Evolutionary conservation across 35 echinoderm and acorn worm species (phyloP), one percentile per base, ranked within the genome.

Genomic region (Heliocidaris tuberculata): DNA sequence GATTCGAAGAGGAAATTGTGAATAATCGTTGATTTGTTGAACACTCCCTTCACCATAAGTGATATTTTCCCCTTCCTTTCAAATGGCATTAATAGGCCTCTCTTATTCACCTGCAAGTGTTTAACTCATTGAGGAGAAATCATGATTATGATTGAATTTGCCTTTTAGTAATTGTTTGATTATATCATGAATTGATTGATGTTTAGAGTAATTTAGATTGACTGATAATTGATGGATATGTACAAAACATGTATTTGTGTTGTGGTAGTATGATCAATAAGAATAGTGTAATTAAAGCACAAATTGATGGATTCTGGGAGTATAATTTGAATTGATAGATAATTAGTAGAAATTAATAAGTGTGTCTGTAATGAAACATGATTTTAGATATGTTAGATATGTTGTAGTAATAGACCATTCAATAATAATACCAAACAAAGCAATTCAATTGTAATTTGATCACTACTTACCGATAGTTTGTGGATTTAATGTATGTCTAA

Each of bases 1-100:
- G 65, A 78, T 78, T 78, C 65, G 27, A 78, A 78, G 65, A 78
- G 65, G 65, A 78, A 78, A 78, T 78, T 78, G 65, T 27, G 65
- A 78, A 78, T 78, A 78, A 78, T 78, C 65, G 5, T 78, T 24
- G 65, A 78, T 78, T 78, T n/a, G 65, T n/a, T 0, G 65, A 78
- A 78, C 65, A 78, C 65, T 78, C 65, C 65, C 65, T n/a, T 78
- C 4, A n/a, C 65, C 65, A 78, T 19, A 78, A 78, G 65, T 78
- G 21, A 78, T 21, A 78, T 78, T 78, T n/a, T 24, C 65, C 65
- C 65, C 65, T 78, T 78, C 65, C 65, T 78, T 7, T n/a, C 2
- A 78, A 17, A 70, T 42, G 17, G 17, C 60, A 70, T 70, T 78
- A n/a, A 78, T 78, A 78, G 27, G 65, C 65, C 65, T 27, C 21